Evolutionary conservation across 2,113 vertebrate species (phyloP).

Genomic region (Xyliphius kryptos): DNA sequence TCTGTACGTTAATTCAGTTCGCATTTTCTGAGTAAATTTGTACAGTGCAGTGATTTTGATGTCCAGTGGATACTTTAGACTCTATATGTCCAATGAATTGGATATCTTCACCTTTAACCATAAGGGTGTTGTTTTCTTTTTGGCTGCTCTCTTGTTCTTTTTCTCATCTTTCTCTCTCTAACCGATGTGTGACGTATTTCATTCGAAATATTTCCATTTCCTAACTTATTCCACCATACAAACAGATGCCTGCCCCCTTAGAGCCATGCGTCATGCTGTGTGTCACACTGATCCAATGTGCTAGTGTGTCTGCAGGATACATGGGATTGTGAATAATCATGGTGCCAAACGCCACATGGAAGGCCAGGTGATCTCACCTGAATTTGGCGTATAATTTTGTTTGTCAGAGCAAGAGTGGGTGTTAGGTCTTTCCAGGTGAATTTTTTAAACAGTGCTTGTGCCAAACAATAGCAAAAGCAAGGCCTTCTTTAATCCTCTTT

Average conservation of each 20-base stretch:
- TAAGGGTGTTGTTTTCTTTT: too few relatives aligned
- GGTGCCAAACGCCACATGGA: slow-evolving; percentile 24
- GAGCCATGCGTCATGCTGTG: slow-evolving; percentile 12
- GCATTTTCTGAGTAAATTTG: too few relatives aligned
- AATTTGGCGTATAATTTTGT: slow-evolving; percentile 10
- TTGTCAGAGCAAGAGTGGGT: slow-evolving; percentile 10
- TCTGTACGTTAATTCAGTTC: too few relatives aligned
- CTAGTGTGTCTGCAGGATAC: slow-evolving; percentile 24
- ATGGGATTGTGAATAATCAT: slow-evolving; percentile 30
- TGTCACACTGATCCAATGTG: slow-evolving; percentile 23
- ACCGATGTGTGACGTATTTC: too few relatives aligned
- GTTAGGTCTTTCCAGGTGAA: slow-evolving; percentile 19
- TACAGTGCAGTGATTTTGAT: too few relatives aligned
- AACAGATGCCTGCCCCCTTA: slow-evolving; percentile 44
- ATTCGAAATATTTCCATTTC: too few relatives aligned
- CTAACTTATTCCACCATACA: slow-evolving; percentile 33
- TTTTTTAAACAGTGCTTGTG: slow-evolving; percentile 1
- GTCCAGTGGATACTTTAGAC: too few relatives aligned
- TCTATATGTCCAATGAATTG: too few relatives aligned
- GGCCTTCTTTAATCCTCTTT: not conserved
- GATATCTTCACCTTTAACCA: too few relatives aligned
- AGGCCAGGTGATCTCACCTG: slow-evolving; percentile 32
- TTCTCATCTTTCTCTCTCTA: too few relatives aligned
- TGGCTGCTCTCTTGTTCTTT: too few relatives aligned
- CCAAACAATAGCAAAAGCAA: not conserved